Evolutionary conservation across 2,888 invertebrate genomes (phyloP), one percentile per base, ranked within the genome.

Genomic region (Scelioninae gen. 1): DNA sequence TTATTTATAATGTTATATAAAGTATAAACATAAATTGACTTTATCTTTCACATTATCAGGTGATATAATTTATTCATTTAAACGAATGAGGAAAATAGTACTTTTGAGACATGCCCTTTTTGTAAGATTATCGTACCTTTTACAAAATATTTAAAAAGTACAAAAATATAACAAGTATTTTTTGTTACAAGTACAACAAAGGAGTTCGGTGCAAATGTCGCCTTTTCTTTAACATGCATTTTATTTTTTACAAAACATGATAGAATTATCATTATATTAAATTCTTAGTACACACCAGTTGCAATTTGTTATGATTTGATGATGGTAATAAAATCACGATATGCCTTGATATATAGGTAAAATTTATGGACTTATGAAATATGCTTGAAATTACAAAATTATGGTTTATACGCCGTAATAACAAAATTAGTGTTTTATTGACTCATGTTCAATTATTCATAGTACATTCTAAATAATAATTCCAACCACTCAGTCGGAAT

Each of bases 261-360:
- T 5, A 43, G 43, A 43, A 43, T 5, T 5, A 5, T n/a, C n/a
- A 4, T 43, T 43, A 11, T 43, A n/a, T n/a, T 11, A n/a, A n/a
- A 29, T 5, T 23, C 11, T 51, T 51, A 5, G 10, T 29, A 51
- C 32, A 32, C 15, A 11, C 16, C 4, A 9, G 16, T 31, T 0
- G 6, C n/a, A 71, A 71, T 60, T 60, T 38, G 9, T 43, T 10
- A 15, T 49, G 16, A 49, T 38, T 16, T 13, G 49, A n/a, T 40
- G 40, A 10, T 43, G 11, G 23, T 45, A 38, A 71, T 49, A 16
- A 51, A 71, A 58, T 23, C 65, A 62, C 53, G 47, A 74, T 74
- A 68, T 74, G 79, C 40, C 5, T 74, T 80, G 80, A 80, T 80
- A 74, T 74, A 74, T 74, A 56, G 34, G 11, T 68, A 55, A 63